phyloP scores from a whole-genome alignment of 2,113 vertebrate species.

The Rana temporaria region DNA sequence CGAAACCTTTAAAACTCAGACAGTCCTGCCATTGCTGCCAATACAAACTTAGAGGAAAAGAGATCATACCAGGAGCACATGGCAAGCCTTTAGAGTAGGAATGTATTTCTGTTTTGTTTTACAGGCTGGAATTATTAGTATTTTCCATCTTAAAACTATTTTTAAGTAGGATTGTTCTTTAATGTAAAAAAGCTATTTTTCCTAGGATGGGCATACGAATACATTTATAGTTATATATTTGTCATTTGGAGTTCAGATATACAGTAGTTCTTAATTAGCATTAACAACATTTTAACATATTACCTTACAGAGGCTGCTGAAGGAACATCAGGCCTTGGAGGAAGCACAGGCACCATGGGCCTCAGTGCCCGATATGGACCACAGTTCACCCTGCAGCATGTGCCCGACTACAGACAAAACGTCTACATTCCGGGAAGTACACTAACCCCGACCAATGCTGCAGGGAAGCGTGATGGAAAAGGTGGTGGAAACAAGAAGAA shows the following conservation, averaged over 20 bases:
- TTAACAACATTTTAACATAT: constrained; percentile 55
- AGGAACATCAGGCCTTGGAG: constrained; percentile 84
- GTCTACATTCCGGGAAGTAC: constrained; percentile 98
- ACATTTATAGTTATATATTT: no score
- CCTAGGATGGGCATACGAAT: no score
- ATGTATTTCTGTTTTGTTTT: no score
- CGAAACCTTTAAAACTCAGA: no score
- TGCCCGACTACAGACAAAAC: constrained; percentile 96
- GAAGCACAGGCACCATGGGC: constrained; percentile 92
- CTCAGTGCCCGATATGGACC: constrained; percentile 93
- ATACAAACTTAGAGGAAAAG: no score
- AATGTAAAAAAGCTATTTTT: no score
- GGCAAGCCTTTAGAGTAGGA: no score
- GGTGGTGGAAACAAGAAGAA: constrained; percentile 93
- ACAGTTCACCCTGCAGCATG: constrained; percentile 97
- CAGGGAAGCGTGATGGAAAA: constrained; percentile 79
- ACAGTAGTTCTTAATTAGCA: neutral
- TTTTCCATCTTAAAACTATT: no score
- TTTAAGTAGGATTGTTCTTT: no score
- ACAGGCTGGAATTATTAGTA: no score
- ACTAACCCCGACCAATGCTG: constrained; percentile 87
- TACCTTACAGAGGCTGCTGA: constrained; percentile 84
- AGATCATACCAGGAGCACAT: no score
- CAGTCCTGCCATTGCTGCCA: no score
- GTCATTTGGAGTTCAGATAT: neutral